Evolutionary conservation across 2,888 invertebrate species (phyloP), one percentile per base, ranked within the genome.

Genomic region (Cetonia aurata): DNA sequence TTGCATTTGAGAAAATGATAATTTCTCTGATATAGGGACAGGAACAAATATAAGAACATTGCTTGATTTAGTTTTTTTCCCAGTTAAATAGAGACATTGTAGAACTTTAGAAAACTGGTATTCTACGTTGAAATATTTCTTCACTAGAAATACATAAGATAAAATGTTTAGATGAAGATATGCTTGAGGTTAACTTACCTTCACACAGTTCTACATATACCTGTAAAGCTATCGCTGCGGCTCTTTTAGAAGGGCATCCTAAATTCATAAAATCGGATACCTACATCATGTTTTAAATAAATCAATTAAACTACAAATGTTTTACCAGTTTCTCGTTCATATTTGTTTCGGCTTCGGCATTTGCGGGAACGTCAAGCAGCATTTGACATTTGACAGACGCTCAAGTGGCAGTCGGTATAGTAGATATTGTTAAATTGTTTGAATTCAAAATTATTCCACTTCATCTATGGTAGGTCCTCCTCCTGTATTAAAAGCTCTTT

Each of bases 191-290:
- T 33, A 19, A 56, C 13, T 53, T 83, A 88, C 89, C 87, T 84
- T 88, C 87, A 74, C 85, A 85, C 50, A 90, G 78, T 77, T 90
- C 88, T 55, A 86, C 81, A 75, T 87, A 88, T 1, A 88, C 86
- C 75, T 88, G 86, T 62, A 84, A 83, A 0, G 87, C 86, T 72
- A 86, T 79, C 1, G 85, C 83, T 13, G 87, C 85, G 75, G 85
- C 84, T 17, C 82, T 77, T 72, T 82, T 83, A 74, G 86, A 83
- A 10, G 75, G 80, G 57, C 87, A 86, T 0, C 86, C 87, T 25
- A 86, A 72, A 53, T 81, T 80, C 67, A 83, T 80, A 75, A 88
- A 85, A 62, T 85, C 81, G 75, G 83, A 81, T 75, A 83, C 83
- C 86, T 86, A 73, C 72, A 82, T 53, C 17, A 55, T 15, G 17